Conservation (phyloP, 2,888 invertebrate species). For the Caenorhabditis sp. region DNA sequence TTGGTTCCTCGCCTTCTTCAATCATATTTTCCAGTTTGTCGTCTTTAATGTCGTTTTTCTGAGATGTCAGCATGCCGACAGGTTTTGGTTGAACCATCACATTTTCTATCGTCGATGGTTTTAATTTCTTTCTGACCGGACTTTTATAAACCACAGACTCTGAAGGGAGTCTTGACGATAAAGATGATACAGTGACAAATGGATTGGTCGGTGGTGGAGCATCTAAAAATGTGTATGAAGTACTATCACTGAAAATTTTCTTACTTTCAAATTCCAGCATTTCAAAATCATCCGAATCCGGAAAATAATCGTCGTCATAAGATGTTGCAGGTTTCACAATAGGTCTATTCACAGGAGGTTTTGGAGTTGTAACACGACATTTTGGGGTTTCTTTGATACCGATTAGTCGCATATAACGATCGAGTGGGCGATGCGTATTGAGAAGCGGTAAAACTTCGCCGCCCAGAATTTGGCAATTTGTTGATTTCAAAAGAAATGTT, state of each 20-base stretch:
- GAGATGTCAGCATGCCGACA: constrained; percentile 17
- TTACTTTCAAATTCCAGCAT: constrained; percentile 3
- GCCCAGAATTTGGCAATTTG: constrained; percentile 25
- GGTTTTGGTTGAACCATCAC: constrained; percentile 2
- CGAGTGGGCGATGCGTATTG: constrained; percentile 5
- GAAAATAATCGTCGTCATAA: neutral
- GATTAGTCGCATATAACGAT: constrained; percentile 6
- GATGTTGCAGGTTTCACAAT: neutral
- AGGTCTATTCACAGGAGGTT: neutral
- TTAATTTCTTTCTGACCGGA: neutral
- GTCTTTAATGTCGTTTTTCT: constrained; percentile 8
- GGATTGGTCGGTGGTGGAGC: neutral
- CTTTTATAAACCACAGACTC: neutral
- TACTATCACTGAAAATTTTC: neutral
- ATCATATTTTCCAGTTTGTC: constrained; percentile 25
- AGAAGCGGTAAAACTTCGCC: constrained; percentile 16
- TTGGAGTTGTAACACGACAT: neutral
- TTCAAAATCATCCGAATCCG: constrained; percentile 4
- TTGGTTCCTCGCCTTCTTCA: constrained; percentile 32
- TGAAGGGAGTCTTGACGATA: neutral
- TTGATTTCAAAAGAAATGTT: constrained; percentile 42
- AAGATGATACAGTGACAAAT: constrained; percentile 1
- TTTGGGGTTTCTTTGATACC: neutral
- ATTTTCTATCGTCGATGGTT: neutral
- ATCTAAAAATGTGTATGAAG: neutral